Evolutionary conservation across 2,888 invertebrate species (phyloP).

Genomic region (Cosmopolites sordidus): DNA sequence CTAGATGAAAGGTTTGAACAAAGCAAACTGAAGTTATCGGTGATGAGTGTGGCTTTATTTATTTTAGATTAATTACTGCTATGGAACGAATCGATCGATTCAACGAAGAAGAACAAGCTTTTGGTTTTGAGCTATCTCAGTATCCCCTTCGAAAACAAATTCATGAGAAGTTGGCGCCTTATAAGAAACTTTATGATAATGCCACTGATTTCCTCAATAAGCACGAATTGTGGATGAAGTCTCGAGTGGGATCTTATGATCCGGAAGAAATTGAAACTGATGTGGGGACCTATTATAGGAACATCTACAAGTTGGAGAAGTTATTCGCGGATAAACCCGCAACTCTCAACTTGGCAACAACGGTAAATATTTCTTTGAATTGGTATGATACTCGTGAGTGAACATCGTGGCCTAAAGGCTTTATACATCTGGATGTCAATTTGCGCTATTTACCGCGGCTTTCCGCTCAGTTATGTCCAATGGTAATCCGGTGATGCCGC

Average conservation of each 20-base stretch:
- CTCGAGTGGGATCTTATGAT: constrained; percentile 75
- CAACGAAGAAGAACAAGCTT: constrained; percentile 86
- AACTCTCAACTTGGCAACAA: constrained; percentile 67
- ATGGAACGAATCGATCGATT: constrained; percentile 79
- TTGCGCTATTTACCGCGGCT: too few relatives aligned
- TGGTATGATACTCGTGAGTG: too few relatives aligned
- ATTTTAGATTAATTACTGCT: constrained; percentile 61
- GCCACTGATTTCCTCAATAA: constrained; percentile 80
- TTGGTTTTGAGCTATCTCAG: constrained; percentile 81
- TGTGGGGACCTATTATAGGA: constrained; percentile 64
- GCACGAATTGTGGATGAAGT: constrained; percentile 80
- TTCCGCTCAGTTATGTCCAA: neutral
- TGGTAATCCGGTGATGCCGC: too few relatives aligned
- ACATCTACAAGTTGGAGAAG: constrained; percentile 85
- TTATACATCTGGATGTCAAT: too few relatives aligned
- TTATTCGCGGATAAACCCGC: constrained; percentile 72
- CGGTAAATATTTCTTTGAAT: constrained; percentile 49
- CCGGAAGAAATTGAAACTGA: constrained; percentile 86
- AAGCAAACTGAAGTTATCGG: too few relatives aligned
- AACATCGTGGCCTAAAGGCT: too few relatives aligned
- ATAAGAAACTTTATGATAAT: constrained; percentile 84
- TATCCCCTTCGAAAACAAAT: constrained; percentile 80
- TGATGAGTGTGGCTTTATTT: too few relatives aligned
- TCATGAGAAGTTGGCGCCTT: constrained; percentile 78
- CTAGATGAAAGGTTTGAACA: constrained; percentile 61